Conservation (phyloP, 2,113 vertebrate genomes). For the Cyphomyrus plagiostoma region DNA sequence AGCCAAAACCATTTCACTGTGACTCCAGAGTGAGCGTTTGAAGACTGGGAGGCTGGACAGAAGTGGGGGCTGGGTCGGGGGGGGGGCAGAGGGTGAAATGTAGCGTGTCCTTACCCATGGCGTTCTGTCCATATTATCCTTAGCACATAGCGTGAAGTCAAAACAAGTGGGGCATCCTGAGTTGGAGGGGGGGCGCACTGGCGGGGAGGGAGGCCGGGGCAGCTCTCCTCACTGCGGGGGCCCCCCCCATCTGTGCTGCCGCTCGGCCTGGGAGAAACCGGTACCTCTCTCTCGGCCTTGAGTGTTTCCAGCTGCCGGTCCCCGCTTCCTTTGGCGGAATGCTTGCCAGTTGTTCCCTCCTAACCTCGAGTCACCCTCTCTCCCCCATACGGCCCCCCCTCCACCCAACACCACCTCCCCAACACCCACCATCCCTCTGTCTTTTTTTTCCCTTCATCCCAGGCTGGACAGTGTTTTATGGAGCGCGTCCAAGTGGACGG, state of each 20-base stretch:
- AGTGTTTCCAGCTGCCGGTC: slow-evolving; percentile 72
- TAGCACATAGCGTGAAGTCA: slow-evolving; percentile 59
- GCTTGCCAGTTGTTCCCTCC: slow-evolving; percentile 51
- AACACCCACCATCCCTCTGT: slow-evolving; percentile 7
- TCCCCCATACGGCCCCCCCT: slow-evolving; percentile 23
- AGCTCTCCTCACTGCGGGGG: slow-evolving; percentile 54
- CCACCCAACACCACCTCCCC: slow-evolving; percentile 25
- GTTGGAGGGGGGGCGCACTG: slow-evolving; percentile 5
- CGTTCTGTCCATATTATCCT: slow-evolving; percentile 62
- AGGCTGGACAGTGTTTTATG: slow-evolving; percentile 69
- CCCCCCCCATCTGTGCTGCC: slow-evolving; percentile 55
- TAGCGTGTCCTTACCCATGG: slow-evolving; percentile 55
- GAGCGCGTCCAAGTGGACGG: slow-evolving; percentile 57
- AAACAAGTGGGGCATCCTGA: slow-evolving; percentile 63
- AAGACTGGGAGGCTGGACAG: slow-evolving; percentile 43
- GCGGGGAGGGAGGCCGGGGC: neutral
- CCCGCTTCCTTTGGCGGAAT: slow-evolving; percentile 55
- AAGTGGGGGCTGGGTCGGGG: too few relatives aligned
- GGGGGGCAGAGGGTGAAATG: slow-evolving; percentile 34
- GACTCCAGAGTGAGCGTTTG: slow-evolving; percentile 46
- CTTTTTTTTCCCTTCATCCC: slow-evolving; percentile 38
- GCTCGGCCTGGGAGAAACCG: slow-evolving; percentile 50
- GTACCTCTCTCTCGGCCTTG: slow-evolving; percentile 47
- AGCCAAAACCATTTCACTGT: slow-evolving; percentile 50
- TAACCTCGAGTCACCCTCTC: slow-evolving; percentile 21